Base-by-base conservation (phyloP, 2,113 vertebrate species). In the Casuarius casuarius region DNA sequence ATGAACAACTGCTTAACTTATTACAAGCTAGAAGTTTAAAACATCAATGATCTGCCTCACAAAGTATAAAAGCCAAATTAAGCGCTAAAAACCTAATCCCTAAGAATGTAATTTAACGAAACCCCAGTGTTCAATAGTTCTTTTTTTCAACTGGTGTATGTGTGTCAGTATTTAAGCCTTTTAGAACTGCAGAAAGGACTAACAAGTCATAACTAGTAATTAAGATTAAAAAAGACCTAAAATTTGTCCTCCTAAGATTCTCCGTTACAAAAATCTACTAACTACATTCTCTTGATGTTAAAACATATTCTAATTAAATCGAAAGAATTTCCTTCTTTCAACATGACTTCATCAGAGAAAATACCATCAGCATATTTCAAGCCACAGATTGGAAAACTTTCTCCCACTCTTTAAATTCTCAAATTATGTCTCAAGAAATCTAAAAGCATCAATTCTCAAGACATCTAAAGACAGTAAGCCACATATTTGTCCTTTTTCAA, bases 271-370 rank as follows among this genome's bases (percentile, higher is more conserved):
- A 68, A 54, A 40, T n/a, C n/a, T n/a, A 28, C 40, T 28, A 54
- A 25, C 11, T 29, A 63, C 7, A 40, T 22, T 44, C 1, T 74
- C 28, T 49, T 35, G 2, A 3, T 26, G 29, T 20, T 73, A 73
- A 76, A 2, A 59, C 1, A 28, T 38, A 46, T 5, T 38, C 28
- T 35, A 54, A 54, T 54, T 54, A 54, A 62, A 75, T 5, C 29
- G 5, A 70, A 87, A 78, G 7, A 0, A 1, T 35, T 7, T 23
- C 6, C 12, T 56, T 7, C 13, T 54, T 83, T 67, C 42, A 17
- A 49, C 5, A 52, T 6, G 54, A 8, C 2, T 73, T 49, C 61
- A 70, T 56, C 0, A 10, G 12, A 19, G 20, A 5, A n/a, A 33
- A 42, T 16, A 33, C 17, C 18, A 35, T 40, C 7, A 46, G 7